Conservation (phyloP, 2,888 invertebrate genomes). For the Drosophila phalerata region DNA sequence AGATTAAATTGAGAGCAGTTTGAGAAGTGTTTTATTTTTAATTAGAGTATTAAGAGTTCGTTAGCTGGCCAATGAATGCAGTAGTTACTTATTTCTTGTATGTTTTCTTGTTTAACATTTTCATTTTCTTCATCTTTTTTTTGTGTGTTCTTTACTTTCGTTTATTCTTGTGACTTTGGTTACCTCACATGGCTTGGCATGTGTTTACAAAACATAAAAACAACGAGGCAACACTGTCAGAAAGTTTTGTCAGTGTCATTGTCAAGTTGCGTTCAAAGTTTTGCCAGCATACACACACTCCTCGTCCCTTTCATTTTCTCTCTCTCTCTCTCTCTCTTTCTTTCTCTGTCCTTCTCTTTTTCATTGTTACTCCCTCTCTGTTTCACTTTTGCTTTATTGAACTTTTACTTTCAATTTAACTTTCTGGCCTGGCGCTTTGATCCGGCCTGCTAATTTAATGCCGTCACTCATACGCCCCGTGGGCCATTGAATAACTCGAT, state of each 20-base stretch:
- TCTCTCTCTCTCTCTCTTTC: neutral
- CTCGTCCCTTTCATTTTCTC: neutral
- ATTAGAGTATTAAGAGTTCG: constrained; percentile 38
- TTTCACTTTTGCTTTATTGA: constrained; percentile 71
- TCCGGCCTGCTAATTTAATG: constrained; percentile 65
- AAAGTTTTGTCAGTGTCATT: constrained; percentile 75
- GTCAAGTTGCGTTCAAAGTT: constrained; percentile 76
- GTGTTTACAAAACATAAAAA: constrained; percentile 73
- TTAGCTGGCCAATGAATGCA: neutral
- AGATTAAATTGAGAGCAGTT: neutral
- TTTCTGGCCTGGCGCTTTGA: constrained; percentile 67
- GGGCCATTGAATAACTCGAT: constrained; percentile 20
- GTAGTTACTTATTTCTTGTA: constrained; percentile 24
- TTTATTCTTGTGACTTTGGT: constrained; percentile 52
- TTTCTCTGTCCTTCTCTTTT: neutral
- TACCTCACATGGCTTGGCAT: constrained; percentile 60
- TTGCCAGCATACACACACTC: constrained; percentile 18
- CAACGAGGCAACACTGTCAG: constrained; percentile 63
- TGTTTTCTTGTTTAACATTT: constrained; percentile 15
- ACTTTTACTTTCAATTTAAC: constrained; percentile 81
- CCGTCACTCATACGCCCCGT: constrained; percentile 69
- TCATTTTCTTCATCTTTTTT: constrained; percentile 11
- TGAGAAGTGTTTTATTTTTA: neutral
- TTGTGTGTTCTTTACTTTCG: constrained; percentile 6
- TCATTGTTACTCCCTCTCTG: neutral